phyloP scores from a whole-genome alignment of 2,797 vertebrate genomes.

The Caiman crocodilus region DNA sequence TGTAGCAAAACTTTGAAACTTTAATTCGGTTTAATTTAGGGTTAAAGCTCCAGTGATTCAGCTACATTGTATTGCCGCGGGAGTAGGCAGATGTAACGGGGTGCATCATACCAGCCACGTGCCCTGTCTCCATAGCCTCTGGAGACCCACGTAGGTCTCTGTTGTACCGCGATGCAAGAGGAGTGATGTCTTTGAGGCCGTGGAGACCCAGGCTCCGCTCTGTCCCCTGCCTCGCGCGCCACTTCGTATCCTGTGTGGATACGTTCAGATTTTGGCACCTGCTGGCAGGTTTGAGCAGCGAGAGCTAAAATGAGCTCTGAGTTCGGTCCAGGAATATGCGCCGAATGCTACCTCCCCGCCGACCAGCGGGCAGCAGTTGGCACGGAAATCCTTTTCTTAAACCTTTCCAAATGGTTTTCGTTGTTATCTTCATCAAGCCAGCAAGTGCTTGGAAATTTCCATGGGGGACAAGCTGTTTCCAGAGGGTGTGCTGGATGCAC shows the following conservation, averaged over 20 bases:
- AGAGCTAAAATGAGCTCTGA: neutral
- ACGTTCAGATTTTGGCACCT: fast-evolving
- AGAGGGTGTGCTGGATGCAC: neutral
- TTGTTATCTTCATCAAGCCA: neutral
- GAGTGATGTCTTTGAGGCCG: neutral
- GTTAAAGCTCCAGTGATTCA: no score
- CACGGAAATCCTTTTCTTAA: neutral
- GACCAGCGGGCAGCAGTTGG: neutral
- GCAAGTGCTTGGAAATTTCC: neutral
- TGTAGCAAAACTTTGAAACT: no score
- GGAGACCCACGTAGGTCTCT: no score
- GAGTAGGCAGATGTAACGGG: no score
- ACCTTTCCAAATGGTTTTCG: neutral
- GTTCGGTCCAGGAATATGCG: neutral
- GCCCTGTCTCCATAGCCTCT: no score
- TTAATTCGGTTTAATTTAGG: no score
- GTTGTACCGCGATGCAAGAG: neutral
- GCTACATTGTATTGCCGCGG: no score
- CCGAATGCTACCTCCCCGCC: neutral
- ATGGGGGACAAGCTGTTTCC: neutral
- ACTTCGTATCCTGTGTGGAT: fast-evolving
- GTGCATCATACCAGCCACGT: no score
- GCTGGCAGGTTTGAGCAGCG: neutral
- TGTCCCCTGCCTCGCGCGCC: fast-evolving
- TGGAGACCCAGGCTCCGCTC: neutral